phyloP scores from a whole-genome alignment of 1,140 invertebrate species.

The Drosophila eugracilis region DNA sequence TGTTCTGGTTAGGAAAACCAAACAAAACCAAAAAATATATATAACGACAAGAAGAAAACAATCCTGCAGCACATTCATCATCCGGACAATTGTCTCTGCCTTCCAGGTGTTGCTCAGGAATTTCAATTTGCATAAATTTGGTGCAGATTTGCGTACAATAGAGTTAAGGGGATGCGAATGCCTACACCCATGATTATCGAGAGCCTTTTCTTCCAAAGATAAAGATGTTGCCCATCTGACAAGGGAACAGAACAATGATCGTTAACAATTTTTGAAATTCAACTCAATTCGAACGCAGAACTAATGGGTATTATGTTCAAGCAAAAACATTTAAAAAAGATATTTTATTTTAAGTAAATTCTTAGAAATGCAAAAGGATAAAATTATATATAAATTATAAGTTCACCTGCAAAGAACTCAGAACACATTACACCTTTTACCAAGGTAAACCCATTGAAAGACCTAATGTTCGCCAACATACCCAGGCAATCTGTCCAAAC shows the following conservation, averaged over 20 bases:
- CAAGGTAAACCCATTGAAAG: conserved; percentile 13
- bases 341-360: too few relatives aligned
- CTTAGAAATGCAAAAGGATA: too few relatives aligned
- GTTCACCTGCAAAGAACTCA: background rate
- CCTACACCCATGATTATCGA: conserved; percentile 28
- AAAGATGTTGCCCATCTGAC: conserved; percentile 34
- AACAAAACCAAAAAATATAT: conserved; percentile 3
- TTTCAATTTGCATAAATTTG: conserved; percentile 82
- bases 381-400: background rate
- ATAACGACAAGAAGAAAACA: conserved; percentile 16
- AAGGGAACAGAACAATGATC: background rate
- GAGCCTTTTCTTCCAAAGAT: conserved; percentile 25
- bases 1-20: conserved; percentile 11
- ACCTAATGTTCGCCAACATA: background rate
- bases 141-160: conserved; percentile 79
- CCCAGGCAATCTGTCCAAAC: conserved; percentile 16
- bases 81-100: conserved; percentile 50
- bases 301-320: background rate
- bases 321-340: background rate
- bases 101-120: conserved; percentile 74
- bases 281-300: background rate
- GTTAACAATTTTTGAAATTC: background rate
- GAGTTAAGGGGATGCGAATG: conserved; percentile 23
- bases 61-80: conserved; percentile 66
- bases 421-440: background rate